These are phyloP conservation scores for Dorcus parallelipipedus DNA, from an alignment of 2,888 invertebrate species.

Conservation along the genomic window DNA sequence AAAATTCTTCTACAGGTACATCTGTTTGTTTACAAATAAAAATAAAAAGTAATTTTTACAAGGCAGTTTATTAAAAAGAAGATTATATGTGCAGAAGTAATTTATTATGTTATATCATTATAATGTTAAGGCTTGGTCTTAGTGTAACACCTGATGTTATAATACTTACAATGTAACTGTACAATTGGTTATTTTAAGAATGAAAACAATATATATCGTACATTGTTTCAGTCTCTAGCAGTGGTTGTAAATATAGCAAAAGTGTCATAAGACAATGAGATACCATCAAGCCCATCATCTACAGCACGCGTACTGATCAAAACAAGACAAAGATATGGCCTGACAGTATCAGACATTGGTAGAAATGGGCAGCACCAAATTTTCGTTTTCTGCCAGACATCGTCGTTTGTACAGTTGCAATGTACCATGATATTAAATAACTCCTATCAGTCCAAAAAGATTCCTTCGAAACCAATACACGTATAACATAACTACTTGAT, in stretches of 20 bases:
- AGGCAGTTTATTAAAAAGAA: slow-evolving; percentile 1
- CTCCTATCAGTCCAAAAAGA: slow-evolving; percentile 38
- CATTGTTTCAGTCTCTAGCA: too few species aligned
- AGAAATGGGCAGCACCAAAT: too few species aligned
- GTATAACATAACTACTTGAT: slow-evolving; percentile 12
- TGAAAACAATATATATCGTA: background rate
- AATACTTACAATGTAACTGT: slow-evolving; percentile 46
- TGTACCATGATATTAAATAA: slow-evolving; percentile 35
- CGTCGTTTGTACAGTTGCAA: slow-evolving; percentile 37
- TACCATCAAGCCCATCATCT: too few species aligned
- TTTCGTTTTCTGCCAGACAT: background rate
- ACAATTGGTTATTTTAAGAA: slow-evolving; percentile 36
- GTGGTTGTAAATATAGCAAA: background rate
- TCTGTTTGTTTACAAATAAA: background rate
- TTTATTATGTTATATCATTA: slow-evolving; percentile 47
- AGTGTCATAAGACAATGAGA: background rate
- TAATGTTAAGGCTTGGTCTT: slow-evolving; percentile 54
- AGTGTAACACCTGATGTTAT: slow-evolving; percentile 51
- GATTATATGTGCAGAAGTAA: slow-evolving; percentile 46
- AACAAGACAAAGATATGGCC: too few species aligned
- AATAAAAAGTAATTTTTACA: slow-evolving; percentile 7
- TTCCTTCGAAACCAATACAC: slow-evolving; percentile 12
- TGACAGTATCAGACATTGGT: too few species aligned
- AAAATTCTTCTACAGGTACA: too few species aligned
- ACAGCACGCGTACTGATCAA: too few species aligned